phyloP scores from a whole-genome alignment of 1,140 invertebrate species.

The Colletes latitarsis region DNA sequence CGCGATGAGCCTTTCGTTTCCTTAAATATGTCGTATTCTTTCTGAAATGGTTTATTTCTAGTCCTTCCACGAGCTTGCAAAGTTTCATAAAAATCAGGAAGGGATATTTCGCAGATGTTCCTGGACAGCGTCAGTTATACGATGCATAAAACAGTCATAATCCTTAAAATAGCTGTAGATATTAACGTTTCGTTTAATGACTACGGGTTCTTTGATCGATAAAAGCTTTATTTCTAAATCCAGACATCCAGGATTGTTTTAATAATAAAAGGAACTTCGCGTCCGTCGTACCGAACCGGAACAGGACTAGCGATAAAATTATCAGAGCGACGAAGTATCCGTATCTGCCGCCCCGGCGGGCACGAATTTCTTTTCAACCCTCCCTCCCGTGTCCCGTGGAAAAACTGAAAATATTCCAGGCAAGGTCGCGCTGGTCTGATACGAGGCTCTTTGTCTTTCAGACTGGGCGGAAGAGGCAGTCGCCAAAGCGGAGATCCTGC shows the following conservation, averaged over 20 bases:
- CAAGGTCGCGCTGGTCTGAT: conserved; percentile 11
- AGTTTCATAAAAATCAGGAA: too few relatives aligned
- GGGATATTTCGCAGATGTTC: too few relatives aligned
- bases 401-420: conserved; percentile 9
- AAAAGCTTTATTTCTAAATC: not conserved
- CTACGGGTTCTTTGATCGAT: too few relatives aligned
- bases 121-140: too few relatives aligned
- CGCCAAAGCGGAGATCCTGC: conserved; percentile 97
- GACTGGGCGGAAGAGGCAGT: conserved; percentile 98
- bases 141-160: too few relatives aligned
- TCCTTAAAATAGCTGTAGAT: too few relatives aligned
- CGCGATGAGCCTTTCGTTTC: not conserved
- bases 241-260: not conserved
- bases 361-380: not conserved
- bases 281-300: conserved; percentile 18
- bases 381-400: not conserved
- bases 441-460: conserved; percentile 74
- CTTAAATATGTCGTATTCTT: too few relatives aligned
- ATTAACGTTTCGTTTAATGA: too few relatives aligned
- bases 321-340: conserved; percentile 7
- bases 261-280: conserved; percentile 10
- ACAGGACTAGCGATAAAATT: conserved; percentile 34
- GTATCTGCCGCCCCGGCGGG: conserved; percentile 5
- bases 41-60: too few relatives aligned
- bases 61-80: too few relatives aligned